Evolutionary conservation across 2,888 invertebrate species (phyloP).

Genomic region (Meiosimyza decipiens): DNA sequence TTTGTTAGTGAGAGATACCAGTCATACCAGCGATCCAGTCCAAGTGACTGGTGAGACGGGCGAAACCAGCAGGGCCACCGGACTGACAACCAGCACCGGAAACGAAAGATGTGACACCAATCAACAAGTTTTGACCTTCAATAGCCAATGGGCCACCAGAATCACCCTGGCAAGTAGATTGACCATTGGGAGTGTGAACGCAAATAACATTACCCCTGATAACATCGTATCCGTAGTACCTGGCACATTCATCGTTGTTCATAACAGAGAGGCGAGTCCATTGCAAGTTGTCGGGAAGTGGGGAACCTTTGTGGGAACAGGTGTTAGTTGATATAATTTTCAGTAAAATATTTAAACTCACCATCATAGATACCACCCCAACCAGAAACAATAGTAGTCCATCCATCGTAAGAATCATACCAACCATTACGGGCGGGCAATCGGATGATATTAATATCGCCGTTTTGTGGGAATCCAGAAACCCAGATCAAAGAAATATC

Average conservation of each 20-base stretch:
- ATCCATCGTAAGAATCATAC: conserved; percentile 48
- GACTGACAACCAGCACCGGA: conserved; percentile 46
- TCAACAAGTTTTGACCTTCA: conserved; percentile 31
- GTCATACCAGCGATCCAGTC: conserved; percentile 51
- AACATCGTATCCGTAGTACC: conserved; percentile 44
- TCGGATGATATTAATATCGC: conserved; percentile 48
- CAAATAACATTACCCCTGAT: conserved; percentile 50
- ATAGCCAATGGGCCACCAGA: conserved; percentile 59
- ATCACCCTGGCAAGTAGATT: conserved; percentile 58
- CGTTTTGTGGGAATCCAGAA: conserved; percentile 44
- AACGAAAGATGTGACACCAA: conserved; percentile 57
- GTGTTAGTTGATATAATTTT: background rate
- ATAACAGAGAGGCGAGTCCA: conserved; percentile 57
- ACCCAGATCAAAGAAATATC: conserved; percentile 55
- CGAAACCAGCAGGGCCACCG: conserved; percentile 50
- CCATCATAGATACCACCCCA: conserved; percentile 57
- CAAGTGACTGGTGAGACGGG: conserved; percentile 52
- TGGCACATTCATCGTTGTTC: conserved; percentile 54
- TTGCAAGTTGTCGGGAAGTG: conserved; percentile 55
- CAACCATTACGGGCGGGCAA: conserved; percentile 46
- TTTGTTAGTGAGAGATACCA: conserved; percentile 34
- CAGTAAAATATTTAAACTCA: background rate
- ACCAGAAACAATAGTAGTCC: conserved; percentile 55
- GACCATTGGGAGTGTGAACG: conserved; percentile 48
- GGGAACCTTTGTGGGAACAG: conserved; percentile 16